Percentiles rank a stretch among this genome's conserved stretches.
Conservation (phyloP, 2,888 invertebrate species). For the Galerucella nymphaeae region DNA sequence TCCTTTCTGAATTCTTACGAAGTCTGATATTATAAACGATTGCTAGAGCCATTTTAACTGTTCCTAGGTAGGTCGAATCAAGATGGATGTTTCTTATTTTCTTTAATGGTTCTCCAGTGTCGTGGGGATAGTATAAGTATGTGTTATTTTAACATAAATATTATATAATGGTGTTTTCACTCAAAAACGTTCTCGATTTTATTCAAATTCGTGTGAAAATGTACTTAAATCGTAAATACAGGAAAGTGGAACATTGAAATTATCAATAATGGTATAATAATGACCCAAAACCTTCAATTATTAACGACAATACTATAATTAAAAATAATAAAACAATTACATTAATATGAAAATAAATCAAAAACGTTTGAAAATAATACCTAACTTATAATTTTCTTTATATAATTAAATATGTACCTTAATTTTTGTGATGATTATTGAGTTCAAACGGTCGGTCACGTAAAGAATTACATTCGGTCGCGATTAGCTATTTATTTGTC, state of each 20-base stretch:
- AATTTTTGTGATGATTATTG: neutral
- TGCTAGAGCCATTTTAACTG: slow-evolving; percentile 47
- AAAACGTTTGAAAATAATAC: neutral
- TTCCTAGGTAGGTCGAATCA: slow-evolving; percentile 52
- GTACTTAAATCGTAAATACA: too few relatives aligned
- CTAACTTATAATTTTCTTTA: neutral
- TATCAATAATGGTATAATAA: too few relatives aligned
- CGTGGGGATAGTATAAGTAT: neutral
- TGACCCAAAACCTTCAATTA: too few relatives aligned
- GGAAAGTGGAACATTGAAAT: too few relatives aligned
- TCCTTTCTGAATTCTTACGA: slow-evolving; percentile 52
- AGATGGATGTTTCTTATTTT: slow-evolving; percentile 54
- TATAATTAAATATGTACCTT: neutral
- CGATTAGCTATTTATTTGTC: neutral
- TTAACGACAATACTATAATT: neutral
- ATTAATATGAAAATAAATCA: neutral
- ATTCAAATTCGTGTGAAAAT: too few relatives aligned
- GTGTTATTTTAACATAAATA: too few relatives aligned
- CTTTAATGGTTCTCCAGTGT: slow-evolving; percentile 20
- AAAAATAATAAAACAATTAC: neutral
- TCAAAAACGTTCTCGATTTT: too few relatives aligned
- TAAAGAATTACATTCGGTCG: neutral
- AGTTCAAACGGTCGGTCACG: neutral
- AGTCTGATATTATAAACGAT: slow-evolving; percentile 57
- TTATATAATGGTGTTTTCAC: too few relatives aligned